Base-by-base conservation (phyloP, 2,888 invertebrate species). In the Sphaeridia pumilis region DNA sequence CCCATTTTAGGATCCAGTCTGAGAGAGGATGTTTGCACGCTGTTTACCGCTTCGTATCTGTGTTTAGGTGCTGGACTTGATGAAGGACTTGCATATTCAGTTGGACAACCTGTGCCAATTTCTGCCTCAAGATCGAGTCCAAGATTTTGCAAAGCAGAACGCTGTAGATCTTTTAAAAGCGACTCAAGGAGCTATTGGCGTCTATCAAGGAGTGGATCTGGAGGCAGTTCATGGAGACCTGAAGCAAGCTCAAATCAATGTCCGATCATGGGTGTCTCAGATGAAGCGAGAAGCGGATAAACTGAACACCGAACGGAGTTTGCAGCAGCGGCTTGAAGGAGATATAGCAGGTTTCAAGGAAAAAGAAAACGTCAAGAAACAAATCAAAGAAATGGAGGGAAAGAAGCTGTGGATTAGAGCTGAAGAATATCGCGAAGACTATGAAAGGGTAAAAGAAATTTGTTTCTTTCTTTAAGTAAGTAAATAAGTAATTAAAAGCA, bases 51-150 rank as follows among this genome's bases (percentile, higher is more conserved):
- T 38, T 38, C n/a, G 38, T 38, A 38, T 17, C 20, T 14, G 21
- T 26, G 4, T 48, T 34, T 49, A 70, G 69, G 60, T 70, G n/a
- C 67, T 68, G 46, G 61, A 66, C 25, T 38, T 69, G 4, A 66
- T 69, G 24, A 48, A 58, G 2, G 63, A 61, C 20, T 60, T 70
- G 21, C 68, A 69, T 52, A 69, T 72, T 46, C 70, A 71, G 58
- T 81, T 89, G 2, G 80, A 83, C 65, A 90, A 89, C 71, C 76
- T 97, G 31, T 97, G 95, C 67, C 94, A 95, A 69, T 86, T 97
- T 67, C 72, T 97, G 47, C 95, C 97, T 0, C 97, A 98, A 76
- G 94, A 97, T 68, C 78, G 87, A 58, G 95, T 97, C 0, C 88
- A 89, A 67, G 90, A 93, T 67, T 98, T 98, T 76, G 84, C 93